phyloP scores from a whole-genome alignment of 2,113 vertebrate species.

The Rynchops niger region DNA sequence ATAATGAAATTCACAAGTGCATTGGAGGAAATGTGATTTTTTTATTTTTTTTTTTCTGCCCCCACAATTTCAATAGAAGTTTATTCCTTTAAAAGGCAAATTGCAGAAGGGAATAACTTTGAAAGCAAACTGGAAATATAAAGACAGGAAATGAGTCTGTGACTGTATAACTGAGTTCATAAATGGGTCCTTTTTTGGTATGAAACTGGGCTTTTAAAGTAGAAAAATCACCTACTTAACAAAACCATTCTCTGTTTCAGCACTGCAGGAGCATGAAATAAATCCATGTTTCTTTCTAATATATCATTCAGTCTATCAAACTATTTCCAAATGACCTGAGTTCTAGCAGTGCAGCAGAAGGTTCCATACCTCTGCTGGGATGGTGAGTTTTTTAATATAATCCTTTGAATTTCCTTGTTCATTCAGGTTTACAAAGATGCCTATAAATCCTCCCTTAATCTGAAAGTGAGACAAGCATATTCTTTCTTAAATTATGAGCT shows the following conservation, averaged over 20 bases:
- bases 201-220: slow-evolving; percentile 69
- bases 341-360: neutral
- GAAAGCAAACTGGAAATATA: slow-evolving; percentile 72
- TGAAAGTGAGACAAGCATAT: neutral
- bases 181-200: slow-evolving; percentile 66
- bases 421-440: neutral
- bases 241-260: slow-evolving; percentile 61
- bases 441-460: slow-evolving; percentile 10
- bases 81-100: slow-evolving; percentile 68
- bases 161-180: slow-evolving; percentile 68
- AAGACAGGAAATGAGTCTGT: slow-evolving; percentile 74
- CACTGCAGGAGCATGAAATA: slow-evolving; percentile 66
- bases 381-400: neutral
- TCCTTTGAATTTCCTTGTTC: slow-evolving; percentile 18
- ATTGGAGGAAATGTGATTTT: slow-evolving; percentile 61
- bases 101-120: slow-evolving; percentile 70
- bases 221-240: slow-evolving; percentile 69
- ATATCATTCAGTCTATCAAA: slow-evolving; percentile 57
- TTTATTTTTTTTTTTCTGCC: slow-evolving; percentile 9
- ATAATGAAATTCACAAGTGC: slow-evolving; percentile 70
- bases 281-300: slow-evolving; percentile 67
- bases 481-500: neutral
- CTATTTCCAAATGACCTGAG: slow-evolving; percentile 42
- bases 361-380: slow-evolving; percentile 8
- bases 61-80: slow-evolving; percentile 66